These are phyloP conservation scores for Apomyelois bistriatella DNA, from an alignment of 2,888 invertebrate species.

Conservation along the genomic window DNA sequence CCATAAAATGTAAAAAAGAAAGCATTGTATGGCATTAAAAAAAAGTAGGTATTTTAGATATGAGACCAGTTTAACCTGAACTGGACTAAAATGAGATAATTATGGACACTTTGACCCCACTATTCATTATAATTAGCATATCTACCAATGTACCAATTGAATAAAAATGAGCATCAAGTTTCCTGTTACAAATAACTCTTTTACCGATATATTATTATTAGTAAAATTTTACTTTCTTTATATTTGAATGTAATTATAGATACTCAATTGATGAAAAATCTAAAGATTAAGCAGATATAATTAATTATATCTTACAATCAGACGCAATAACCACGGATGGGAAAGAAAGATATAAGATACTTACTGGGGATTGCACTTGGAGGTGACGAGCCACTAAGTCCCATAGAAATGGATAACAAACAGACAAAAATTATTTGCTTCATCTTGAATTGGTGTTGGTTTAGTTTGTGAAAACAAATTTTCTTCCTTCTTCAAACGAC, in stretches of 20 bases:
- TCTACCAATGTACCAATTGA: background rate
- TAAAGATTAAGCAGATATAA: no score
- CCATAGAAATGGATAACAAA: constrained; percentile 53
- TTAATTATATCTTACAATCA: constrained; percentile 26
- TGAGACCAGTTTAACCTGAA: constrained; percentile 1
- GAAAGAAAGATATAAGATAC: constrained; percentile 33
- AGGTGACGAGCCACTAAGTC: constrained; percentile 34
- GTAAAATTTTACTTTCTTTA: no score
- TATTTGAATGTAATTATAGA: no score
- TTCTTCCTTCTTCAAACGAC: constrained; percentile 2
- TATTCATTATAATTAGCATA: constrained; percentile 5
- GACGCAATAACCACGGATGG: constrained; percentile 34
- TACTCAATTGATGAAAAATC: no score
- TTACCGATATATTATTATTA: no score
- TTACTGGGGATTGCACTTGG: constrained; percentile 30
- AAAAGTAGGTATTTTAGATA: background rate
- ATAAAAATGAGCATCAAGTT: background rate
- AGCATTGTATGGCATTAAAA: no score
- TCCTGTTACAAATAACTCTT: background rate
- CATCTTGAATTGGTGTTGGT: constrained; percentile 37
- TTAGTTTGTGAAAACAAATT: background rate
- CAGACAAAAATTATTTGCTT: constrained; percentile 61
- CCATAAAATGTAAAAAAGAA: no score
- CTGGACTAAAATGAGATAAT: background rate
- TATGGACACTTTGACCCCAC: constrained; percentile 1